Conservation (phyloP, 2,888 invertebrate species). For the Amiota minor region DNA sequence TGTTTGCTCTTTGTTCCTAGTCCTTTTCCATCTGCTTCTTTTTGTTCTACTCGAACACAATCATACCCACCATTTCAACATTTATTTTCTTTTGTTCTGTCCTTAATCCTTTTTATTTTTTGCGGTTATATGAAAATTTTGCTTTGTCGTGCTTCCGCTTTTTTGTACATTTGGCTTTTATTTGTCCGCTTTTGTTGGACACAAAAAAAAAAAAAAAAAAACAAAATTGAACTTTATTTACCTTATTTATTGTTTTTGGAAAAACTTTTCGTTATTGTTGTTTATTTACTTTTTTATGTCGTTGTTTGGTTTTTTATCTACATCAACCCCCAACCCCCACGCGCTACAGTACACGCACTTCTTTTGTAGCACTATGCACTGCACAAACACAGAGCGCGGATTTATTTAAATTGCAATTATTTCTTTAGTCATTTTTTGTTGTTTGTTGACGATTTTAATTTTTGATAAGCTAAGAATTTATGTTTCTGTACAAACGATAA, state of each 20-base stretch:
- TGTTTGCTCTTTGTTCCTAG: not conserved
- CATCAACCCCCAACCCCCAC: not conserved
- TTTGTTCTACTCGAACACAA: not conserved
- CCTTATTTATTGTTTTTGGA: constrained; percentile 47
- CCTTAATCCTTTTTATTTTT: not conserved
- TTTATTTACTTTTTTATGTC: constrained; percentile 2
- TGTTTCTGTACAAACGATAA: constrained; percentile 42
- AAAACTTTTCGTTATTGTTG: constrained; percentile 46
- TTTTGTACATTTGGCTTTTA: constrained; percentile 7
- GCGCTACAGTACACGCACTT: not conserved
- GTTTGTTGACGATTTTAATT: constrained; percentile 52
- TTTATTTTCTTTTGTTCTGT: constrained; percentile 5
- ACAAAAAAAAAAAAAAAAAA: not conserved
- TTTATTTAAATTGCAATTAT: constrained; percentile 29
- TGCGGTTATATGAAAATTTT: not conserved
- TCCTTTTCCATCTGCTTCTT: not conserved
- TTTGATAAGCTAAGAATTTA: constrained; percentile 56
- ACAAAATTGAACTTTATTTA: constrained; percentile 54
- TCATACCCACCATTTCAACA: constrained; percentile 33
- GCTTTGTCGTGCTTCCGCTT: constrained; percentile 22
- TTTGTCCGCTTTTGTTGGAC: constrained; percentile 33
- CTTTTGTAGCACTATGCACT: not conserved
- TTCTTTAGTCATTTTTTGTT: constrained; percentile 25
- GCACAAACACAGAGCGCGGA: not conserved
- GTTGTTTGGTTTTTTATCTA: constrained; percentile 36